Percentiles rank a stretch among this genome's conserved stretches.
Evolutionary conservation across 2,797 vertebrate genomes (phyloP).

Genomic region (Xiphorhynchus erythropygius): DNA sequence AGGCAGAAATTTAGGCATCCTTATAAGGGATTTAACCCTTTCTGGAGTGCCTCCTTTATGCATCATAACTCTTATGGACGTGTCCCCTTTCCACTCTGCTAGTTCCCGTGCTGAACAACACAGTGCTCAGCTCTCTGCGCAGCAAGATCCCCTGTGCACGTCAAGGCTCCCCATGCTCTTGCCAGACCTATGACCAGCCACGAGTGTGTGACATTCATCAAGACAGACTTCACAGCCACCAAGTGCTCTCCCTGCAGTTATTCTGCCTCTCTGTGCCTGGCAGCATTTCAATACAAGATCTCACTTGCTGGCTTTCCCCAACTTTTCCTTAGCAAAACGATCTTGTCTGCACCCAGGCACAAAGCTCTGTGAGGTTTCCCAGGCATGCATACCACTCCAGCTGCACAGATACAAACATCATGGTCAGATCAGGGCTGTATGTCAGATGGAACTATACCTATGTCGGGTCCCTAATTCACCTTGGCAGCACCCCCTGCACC

Average conservation of each 20-base stretch:
- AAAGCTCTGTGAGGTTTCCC: not conserved
- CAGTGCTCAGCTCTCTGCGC: not conserved
- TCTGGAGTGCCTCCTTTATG: not conserved
- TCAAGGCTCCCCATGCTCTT: not conserved
- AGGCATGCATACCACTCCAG: not conserved
- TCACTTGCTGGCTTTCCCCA: not conserved
- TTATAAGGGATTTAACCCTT: not conserved
- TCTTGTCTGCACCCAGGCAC: not conserved
- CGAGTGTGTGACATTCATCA: not conserved
- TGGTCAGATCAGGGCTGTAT: not conserved
- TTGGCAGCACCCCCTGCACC: too few relatives aligned
- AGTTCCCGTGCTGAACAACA: not conserved
- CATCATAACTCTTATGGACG: not conserved
- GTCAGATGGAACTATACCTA: not conserved
- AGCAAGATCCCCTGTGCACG: not conserved
- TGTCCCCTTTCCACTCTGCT: not conserved
- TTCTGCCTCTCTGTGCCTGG: not conserved
- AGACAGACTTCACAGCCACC: not conserved
- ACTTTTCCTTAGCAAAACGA: not conserved
- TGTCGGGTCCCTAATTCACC: not conserved
- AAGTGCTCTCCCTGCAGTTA: not conserved
- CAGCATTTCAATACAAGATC: not conserved
- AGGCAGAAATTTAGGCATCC: not conserved
- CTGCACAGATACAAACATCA: accelerated
- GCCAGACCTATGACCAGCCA: not conserved